Evolutionary conservation across 2,797 vertebrate genomes (phyloP).

Genomic region (Cynodonichthys magdalenae): DNA sequence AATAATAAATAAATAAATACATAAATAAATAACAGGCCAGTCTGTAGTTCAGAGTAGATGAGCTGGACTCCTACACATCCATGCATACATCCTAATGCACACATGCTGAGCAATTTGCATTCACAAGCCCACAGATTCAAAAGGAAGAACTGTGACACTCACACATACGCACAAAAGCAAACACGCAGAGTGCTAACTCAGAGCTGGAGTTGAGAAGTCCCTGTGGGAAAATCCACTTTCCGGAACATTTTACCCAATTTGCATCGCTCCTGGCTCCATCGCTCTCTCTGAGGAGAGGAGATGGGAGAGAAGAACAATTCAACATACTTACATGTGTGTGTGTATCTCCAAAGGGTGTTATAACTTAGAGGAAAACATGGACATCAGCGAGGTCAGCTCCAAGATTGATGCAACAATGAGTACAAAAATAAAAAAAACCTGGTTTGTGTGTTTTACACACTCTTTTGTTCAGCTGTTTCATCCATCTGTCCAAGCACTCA

Average conservation of each 20-base stretch:
- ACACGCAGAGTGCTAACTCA: constrained; percentile 49
- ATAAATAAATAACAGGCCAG: constrained; percentile 17
- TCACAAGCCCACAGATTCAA: constrained; percentile 24
- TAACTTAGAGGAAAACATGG: constrained; percentile 36
- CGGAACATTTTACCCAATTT: constrained; percentile 81
- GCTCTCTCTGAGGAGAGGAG: constrained; percentile 55
- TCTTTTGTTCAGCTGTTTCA: constrained; percentile 20
- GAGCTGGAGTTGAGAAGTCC: constrained; percentile 62
- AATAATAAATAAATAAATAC: not conserved
- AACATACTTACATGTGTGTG: constrained; percentile 16
- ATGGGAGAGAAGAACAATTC: constrained; percentile 54
- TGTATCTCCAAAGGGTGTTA: constrained; percentile 32
- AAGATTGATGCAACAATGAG: constrained; percentile 14
- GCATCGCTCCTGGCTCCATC: constrained; percentile 74
- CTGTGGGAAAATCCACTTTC: constrained; percentile 76
- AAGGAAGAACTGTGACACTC: constrained; percentile 31
- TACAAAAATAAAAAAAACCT: constrained; percentile 10
- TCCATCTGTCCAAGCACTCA: constrained; percentile 20
- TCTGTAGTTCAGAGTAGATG: constrained; percentile 19
- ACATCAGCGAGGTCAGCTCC: constrained; percentile 34
- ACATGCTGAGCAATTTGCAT: constrained; percentile 42
- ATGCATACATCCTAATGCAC: constrained; percentile 18
- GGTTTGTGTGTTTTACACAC: constrained; percentile 33
- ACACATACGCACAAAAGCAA: constrained; percentile 17
- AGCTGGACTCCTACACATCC: constrained; percentile 8